Conservation (phyloP, 2,113 vertebrate species). For the Galemys pyrenaicus region DNA sequence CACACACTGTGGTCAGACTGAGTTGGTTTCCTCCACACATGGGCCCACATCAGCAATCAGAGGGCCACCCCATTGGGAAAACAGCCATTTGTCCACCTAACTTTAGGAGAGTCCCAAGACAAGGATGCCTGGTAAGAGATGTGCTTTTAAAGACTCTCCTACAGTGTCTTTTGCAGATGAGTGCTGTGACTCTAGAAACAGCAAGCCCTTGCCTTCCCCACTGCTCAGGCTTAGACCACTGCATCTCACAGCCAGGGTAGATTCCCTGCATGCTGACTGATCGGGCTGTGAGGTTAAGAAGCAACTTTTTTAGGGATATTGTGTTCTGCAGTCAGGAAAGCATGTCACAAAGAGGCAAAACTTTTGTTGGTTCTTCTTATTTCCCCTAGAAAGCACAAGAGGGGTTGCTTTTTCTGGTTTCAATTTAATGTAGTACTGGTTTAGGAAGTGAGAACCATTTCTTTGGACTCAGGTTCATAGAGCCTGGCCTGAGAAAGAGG, state of each 20-base stretch:
- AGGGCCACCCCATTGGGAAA: not conserved
- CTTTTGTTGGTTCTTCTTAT: not conserved
- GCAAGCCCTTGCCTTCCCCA: not conserved
- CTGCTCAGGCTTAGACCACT: not conserved
- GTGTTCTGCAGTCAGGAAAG: not conserved
- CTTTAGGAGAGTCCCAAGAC: not conserved
- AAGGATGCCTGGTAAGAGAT: not conserved
- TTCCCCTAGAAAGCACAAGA: not conserved
- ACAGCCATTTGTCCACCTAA: not conserved
- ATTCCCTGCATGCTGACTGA: not conserved
- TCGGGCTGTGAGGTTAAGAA: not conserved
- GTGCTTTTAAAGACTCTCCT: not conserved
- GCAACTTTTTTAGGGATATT: not conserved
- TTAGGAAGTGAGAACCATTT: not conserved
- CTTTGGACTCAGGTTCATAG: not conserved
- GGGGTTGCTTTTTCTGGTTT: not conserved
- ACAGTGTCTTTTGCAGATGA: not conserved
- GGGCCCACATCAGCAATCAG: not conserved
- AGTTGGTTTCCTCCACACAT: not conserved
- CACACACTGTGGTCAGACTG: not conserved
- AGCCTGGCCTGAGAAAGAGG: not conserved
- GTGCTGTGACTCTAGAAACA: not conserved
- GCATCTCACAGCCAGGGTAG: fast-evolving
- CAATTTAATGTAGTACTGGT: not conserved
- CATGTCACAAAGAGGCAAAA: not conserved